Evolutionary conservation across 2,113 vertebrate species (phyloP).

Genomic region (Erinaceus europaeus): DNA sequence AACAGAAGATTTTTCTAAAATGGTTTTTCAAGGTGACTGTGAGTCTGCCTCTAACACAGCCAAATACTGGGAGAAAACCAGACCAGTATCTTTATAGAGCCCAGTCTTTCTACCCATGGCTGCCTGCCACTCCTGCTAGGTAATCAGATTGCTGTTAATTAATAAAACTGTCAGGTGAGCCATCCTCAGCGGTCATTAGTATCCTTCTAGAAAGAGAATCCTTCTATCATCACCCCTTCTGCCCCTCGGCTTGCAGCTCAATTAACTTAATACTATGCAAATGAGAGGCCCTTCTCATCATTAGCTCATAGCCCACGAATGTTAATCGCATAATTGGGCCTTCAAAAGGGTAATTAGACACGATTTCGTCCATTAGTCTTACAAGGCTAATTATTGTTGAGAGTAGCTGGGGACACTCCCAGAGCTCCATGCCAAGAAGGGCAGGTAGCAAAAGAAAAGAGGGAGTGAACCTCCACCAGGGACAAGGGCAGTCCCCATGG

Average conservation of each 20-base stretch:
- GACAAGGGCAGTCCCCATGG: no score
- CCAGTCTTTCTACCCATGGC: conserved; percentile 54
- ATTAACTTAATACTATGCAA: conserved; percentile 99
- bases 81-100: background rate
- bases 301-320: conserved; percentile 88
- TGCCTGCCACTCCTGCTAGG: conserved; percentile 81
- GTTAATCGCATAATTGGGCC: conserved; percentile 97
- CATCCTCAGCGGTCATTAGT: conserved; percentile 88
- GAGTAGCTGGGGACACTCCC: conserved; percentile 79
- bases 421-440: conserved; percentile 56
- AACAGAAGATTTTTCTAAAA: background rate
- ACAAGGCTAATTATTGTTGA: conserved; percentile 89
- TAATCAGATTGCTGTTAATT: conserved; percentile 95
- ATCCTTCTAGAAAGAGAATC: conserved; percentile 93
- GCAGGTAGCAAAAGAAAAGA: no score
- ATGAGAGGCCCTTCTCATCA: conserved; percentile 90
- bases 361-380: conserved; percentile 88
- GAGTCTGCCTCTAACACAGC: background rate
- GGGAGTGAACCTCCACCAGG: no score
- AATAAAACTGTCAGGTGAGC: conserved; percentile 96
- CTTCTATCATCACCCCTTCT: conserved; percentile 82
- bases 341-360: conserved; percentile 95
- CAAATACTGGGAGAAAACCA: conserved; percentile 30
- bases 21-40: background rate
- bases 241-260: conserved; percentile 86